Conservation (phyloP, 2,888 invertebrate species). For the Eristalis tenax region DNA sequence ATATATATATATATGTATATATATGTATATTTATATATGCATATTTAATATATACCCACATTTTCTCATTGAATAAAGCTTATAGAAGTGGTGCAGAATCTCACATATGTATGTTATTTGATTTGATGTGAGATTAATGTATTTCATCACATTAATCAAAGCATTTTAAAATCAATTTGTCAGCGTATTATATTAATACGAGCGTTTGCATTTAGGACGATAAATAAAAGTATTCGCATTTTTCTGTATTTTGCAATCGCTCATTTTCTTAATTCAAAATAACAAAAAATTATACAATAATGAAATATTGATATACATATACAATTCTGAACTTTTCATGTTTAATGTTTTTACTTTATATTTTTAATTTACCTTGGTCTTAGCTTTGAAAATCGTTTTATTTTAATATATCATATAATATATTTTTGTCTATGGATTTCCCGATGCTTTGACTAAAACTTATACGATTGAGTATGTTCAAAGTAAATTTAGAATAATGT, state of each 20-base stretch:
- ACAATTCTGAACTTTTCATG: too few species aligned
- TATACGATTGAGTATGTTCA: neutral
- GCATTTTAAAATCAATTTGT: too few species aligned
- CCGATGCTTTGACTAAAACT: neutral
- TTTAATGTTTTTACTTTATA: too few species aligned
- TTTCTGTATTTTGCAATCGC: neutral
- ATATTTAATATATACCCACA: neutral
- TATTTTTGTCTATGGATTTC: neutral
- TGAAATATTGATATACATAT: too few species aligned
- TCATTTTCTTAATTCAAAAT: neutral
- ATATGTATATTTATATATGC: neutral
- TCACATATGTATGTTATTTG: too few species aligned
- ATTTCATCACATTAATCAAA: too few species aligned
- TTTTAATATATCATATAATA: neutral
- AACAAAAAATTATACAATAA: neutral
- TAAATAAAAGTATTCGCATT: neutral
- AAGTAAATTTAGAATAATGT: too few species aligned
- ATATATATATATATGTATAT: too few species aligned
- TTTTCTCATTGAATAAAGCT: too few species aligned
- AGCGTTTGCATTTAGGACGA: neutral
- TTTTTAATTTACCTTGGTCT: neutral
- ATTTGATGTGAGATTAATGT: too few species aligned
- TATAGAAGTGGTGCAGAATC: too few species aligned
- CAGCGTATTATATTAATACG: too few species aligned
- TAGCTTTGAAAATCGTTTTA: neutral